A percentile compares a stretch with the other conserved stretches of the same genome.
Conservation (phyloP, 2,797 vertebrate genomes). For the Mormyrops attenuatus region DNA sequence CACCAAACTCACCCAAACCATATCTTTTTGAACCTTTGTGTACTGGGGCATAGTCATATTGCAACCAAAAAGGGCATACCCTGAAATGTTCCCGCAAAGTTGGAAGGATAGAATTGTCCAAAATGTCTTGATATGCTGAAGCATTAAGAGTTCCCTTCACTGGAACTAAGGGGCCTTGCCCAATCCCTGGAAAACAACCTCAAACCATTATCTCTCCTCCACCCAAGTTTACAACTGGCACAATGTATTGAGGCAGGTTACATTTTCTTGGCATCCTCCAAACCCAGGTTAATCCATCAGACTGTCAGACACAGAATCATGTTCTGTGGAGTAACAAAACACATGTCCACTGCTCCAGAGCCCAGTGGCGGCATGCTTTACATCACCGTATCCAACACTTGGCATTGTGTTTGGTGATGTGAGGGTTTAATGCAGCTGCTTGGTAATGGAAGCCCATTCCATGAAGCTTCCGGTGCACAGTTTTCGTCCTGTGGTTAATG, state of each 20-base stretch:
- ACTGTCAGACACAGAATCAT: background rate
- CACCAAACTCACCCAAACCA: too few species aligned
- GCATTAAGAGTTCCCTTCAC: too few species aligned
- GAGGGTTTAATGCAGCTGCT: background rate
- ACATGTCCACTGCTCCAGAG: too few species aligned
- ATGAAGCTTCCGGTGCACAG: background rate
- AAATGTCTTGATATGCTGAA: too few species aligned
- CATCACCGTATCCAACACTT: background rate
- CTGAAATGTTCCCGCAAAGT: too few species aligned
- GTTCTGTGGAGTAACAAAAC: background rate
- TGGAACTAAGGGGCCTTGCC: too few species aligned
- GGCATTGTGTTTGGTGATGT: background rate
- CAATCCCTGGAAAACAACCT: too few species aligned
- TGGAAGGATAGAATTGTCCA: too few species aligned
- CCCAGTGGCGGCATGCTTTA: background rate
- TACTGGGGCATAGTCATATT: too few species aligned
- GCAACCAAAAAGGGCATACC: too few species aligned
- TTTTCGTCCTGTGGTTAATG: background rate
- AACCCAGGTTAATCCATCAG: background rate
- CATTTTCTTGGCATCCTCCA: background rate
- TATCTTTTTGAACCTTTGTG: too few species aligned
- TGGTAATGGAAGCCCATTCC: background rate
- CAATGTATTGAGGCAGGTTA: background rate
- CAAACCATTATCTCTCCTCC: too few species aligned
- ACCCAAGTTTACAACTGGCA: background rate